Evolutionary conservation across 2,888 invertebrate genomes (phyloP).

Genomic region (Globia sparganii): DNA sequence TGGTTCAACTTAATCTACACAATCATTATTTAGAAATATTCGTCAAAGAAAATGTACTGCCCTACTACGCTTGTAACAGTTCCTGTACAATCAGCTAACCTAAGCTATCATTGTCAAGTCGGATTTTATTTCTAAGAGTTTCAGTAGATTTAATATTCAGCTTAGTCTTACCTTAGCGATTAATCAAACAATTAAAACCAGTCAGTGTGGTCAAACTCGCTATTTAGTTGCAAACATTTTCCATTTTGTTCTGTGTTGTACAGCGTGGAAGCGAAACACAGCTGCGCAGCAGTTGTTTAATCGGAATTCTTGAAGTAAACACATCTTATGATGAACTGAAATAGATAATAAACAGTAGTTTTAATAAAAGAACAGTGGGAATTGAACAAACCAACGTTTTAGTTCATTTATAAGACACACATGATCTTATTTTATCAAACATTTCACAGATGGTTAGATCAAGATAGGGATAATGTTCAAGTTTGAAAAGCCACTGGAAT

Average conservation of each 20-base stretch:
- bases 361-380: slow-evolving; percentile 15
- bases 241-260: slow-evolving; percentile 23
- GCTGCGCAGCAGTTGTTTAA: slow-evolving; percentile 37
- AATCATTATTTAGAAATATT: background rate
- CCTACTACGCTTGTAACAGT: background rate
- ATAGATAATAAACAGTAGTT: slow-evolving; percentile 41
- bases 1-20: background rate
- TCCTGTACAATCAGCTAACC: background rate
- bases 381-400: background rate
- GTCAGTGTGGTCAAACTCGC: background rate
- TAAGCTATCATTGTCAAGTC: background rate
- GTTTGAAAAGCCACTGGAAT: background rate
- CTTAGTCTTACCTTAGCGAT: slow-evolving; percentile 11
- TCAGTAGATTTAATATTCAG: background rate
- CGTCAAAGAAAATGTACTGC: background rate
- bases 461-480: background rate
- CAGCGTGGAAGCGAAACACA: slow-evolving; percentile 32
- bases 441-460: background rate
- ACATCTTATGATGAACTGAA: slow-evolving; percentile 43
- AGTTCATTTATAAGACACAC: background rate
- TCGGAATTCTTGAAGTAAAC: slow-evolving; percentile 36
- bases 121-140: background rate
- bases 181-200: background rate
- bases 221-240: slow-evolving; percentile 25
- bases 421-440: background rate